Percentiles rank a stretch among this genome's conserved stretches.
Evolutionary conservation across 2,888 invertebrate species (phyloP).

Genomic region (Lasioglossum malachurum): DNA sequence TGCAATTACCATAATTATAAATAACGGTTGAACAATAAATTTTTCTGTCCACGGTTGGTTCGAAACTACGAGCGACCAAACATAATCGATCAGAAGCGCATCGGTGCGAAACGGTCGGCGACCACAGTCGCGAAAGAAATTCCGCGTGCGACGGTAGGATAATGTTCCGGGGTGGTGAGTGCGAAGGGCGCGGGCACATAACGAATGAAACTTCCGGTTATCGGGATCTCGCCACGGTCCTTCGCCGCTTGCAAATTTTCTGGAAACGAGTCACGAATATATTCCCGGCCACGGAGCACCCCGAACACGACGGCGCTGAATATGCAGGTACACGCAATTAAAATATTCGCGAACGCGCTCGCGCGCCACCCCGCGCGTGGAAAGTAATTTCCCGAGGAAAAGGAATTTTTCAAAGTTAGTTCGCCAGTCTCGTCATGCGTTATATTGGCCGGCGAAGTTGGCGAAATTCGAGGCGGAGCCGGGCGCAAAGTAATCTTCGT

Average conservation of each 20-base stretch:
- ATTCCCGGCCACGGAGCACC: conserved; percentile 9
- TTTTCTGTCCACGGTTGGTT: too few species aligned
- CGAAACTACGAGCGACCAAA: background rate
- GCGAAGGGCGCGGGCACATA: conserved; percentile 18
- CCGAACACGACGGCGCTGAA: conserved; percentile 14
- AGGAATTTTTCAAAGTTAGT: conserved; percentile 44
- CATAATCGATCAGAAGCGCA: background rate
- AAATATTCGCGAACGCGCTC: conserved; percentile 28
- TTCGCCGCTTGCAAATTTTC: conserved; percentile 32
- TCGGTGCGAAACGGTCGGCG: background rate
- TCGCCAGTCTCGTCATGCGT: conserved; percentile 13
- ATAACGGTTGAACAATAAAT: too few species aligned
- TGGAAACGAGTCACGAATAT: conserved; percentile 35
- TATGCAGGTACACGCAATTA: conserved; percentile 35
- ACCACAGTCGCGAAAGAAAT: too few species aligned
- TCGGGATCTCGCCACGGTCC: conserved; percentile 37
- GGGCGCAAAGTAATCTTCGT: conserved; percentile 59
- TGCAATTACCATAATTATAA: too few species aligned
- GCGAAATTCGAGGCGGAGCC: conserved; percentile 44
- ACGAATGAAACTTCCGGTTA: conserved; percentile 53
- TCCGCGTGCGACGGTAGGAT: background rate
- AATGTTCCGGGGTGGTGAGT: conserved; percentile 8
- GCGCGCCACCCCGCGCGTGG: background rate
- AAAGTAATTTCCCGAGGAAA: conserved; percentile 42
- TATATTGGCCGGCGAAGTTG: conserved; percentile 37